Base-by-base conservation (phyloP, 1,140 invertebrate species). In the Trichogramma pretiosum region DNA sequence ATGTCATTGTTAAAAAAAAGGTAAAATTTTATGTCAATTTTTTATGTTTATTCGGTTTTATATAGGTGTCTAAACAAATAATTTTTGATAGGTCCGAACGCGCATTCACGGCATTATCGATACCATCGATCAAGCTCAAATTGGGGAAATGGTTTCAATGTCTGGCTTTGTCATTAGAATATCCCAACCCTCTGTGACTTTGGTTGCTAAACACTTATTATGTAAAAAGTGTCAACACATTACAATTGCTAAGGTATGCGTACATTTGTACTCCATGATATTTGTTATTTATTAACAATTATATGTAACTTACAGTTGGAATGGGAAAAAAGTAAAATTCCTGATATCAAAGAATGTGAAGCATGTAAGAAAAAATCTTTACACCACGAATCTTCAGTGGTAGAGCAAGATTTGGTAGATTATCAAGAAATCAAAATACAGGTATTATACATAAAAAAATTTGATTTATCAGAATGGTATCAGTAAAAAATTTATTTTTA, bases 371-470 rank as follows among this genome's bases (percentile, higher is more conserved):
- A 56, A 1, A 48, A 48, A 49, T 63, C 32, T 35, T 46, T 70
- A 59, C 74, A 65, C 56, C 67, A 62, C 48, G 61, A 74, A 22
- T 73, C 76, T 47, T 61, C 73, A 18, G 63, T 80, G 32, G 73
- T 79, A 38, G 75, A 79, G 54, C 71, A 78, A 44, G 78, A 84
- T 60, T 90, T 81, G 61, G 81, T 81, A 54, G 90, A 94, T 74
- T 93, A 89, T 70, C 90, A 93, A 72, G 90, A 94, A 77, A 81
- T 94, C 16, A 91, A 89, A 74, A 76, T 89, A 59, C 85, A 88
- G 70, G 83, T 82, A 70, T 46, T 53, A 52, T 18, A 19, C 4
- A 36, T 35, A 40, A 33, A 49, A 43, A 9, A 24, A 41, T 16
- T 24, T 41, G 36, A 22, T 23, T 39, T 35, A 30, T 44, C 30